Conservation (phyloP, 64 coral and sea anemone genomes). For the Dendronephthya gigantea region DNA sequence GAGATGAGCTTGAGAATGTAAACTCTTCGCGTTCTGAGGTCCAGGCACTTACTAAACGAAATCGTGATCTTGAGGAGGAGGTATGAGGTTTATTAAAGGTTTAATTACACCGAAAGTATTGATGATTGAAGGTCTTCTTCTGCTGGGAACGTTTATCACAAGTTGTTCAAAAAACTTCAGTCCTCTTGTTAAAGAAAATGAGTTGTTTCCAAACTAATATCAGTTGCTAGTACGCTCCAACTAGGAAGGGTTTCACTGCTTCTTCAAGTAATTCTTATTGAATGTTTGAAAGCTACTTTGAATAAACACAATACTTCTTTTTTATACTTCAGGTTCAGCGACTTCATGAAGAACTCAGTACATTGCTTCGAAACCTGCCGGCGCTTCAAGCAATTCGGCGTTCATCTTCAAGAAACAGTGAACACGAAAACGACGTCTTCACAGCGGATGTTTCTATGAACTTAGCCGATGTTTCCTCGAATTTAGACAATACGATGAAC, state of each 20-base stretch:
- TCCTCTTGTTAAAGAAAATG: too few species aligned
- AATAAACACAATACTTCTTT: neutral
- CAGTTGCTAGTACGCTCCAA: too few species aligned
- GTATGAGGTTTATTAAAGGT: neutral
- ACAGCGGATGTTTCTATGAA: neutral
- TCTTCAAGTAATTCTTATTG: too few species aligned
- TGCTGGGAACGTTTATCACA: neutral
- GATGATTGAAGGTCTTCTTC: too few species aligned
- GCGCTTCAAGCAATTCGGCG: neutral
- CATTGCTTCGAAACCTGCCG: neutral
- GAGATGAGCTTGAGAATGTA: neutral
- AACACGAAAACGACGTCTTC: neutral
- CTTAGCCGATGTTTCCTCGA: neutral
- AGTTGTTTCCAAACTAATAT: too few species aligned
- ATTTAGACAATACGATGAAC: neutral
- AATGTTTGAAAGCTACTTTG: neutral
- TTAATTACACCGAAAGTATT: too few species aligned
- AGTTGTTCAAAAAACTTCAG: neutral
- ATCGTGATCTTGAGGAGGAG: neutral
- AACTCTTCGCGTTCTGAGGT: neutral
- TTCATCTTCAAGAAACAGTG: neutral
- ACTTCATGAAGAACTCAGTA: slow-evolving; percentile 4
- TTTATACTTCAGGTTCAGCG: neutral
- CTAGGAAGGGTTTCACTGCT: too few species aligned
- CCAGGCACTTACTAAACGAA: neutral